phyloP scores from a whole-genome alignment of 2,113 vertebrate species.

The Eolophus roseicapilla region DNA sequence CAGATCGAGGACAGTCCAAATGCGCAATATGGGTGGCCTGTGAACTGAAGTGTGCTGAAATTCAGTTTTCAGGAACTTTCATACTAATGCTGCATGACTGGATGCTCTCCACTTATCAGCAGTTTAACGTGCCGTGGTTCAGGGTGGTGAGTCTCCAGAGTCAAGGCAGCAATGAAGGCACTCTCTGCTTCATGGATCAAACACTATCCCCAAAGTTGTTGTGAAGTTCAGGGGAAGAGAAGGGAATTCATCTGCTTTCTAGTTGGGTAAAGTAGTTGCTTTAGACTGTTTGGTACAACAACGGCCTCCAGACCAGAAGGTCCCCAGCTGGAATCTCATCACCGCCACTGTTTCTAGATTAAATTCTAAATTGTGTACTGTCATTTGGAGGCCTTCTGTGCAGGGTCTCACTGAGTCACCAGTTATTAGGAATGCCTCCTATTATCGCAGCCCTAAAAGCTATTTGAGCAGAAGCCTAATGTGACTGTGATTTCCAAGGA shows the following conservation, averaged over 20 bases:
- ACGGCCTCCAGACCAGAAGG: constrained; percentile 73
- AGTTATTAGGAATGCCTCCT: constrained; percentile 79
- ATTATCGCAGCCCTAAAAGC: constrained; percentile 79
- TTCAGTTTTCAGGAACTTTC: neutral
- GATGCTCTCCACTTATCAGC: neutral
- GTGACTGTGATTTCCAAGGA: constrained; percentile 79
- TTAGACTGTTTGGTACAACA: constrained; percentile 8
- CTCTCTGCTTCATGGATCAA: neutral
- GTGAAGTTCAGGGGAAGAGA: neutral
- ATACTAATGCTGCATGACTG: neutral
- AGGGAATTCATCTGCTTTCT: neutral
- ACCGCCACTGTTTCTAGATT: constrained; percentile 74
- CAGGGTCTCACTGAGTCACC: constrained; percentile 78
- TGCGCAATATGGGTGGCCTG: neutral
- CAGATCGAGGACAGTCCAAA: neutral
- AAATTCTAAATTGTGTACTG: constrained; percentile 81
- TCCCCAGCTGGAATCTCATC: constrained; percentile 81
- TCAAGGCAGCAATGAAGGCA: neutral
- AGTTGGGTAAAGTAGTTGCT: constrained; percentile 15
- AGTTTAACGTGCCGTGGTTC: neutral
- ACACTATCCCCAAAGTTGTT: neutral
- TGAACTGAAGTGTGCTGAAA: neutral
- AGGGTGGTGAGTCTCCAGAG: neutral
- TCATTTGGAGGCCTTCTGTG: constrained; percentile 82
- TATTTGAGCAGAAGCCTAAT: constrained; percentile 84